Conservation (phyloP, 1,140 invertebrate species). For the Drosophila nigrodunni region DNA sequence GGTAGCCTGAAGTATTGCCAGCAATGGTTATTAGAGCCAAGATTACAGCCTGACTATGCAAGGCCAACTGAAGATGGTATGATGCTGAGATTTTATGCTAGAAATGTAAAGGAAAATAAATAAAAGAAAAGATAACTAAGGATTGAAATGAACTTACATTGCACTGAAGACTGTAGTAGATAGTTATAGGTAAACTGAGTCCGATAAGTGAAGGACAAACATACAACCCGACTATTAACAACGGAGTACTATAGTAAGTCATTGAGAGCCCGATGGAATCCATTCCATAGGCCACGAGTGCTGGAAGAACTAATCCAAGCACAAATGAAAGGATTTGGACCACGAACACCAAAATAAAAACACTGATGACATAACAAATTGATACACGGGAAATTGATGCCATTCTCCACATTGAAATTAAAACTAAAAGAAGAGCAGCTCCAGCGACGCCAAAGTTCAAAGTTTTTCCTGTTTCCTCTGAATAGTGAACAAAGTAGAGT, state of each 20-base stretch:
- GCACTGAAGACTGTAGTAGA: constrained; percentile 75
- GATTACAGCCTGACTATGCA: constrained; percentile 66
- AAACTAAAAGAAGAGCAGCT: constrained; percentile 82
- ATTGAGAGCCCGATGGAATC: constrained; percentile 85
- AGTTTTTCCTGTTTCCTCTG: constrained; percentile 85
- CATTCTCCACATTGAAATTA: constrained; percentile 73
- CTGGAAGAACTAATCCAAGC: constrained; percentile 85
- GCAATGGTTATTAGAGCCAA: constrained; percentile 41
- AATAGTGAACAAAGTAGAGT: constrained; percentile 88
- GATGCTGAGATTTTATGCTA: constrained; percentile 51
- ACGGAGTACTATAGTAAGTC: constrained; percentile 89
- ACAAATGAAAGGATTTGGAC: constrained; percentile 60
- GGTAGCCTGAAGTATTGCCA: constrained; percentile 46
- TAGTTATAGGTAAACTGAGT: constrained; percentile 45
- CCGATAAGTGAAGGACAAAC: constrained; percentile 56
- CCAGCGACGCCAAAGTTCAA: constrained; percentile 86
- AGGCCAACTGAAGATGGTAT: constrained; percentile 50
- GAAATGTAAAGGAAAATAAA: not conserved
- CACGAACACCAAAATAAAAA: constrained; percentile 51
- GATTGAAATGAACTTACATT: not conserved
- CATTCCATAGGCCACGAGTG: constrained; percentile 84
- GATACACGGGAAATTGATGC: constrained; percentile 35
- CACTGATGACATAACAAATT: constrained; percentile 26
- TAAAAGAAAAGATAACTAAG: too few species aligned
- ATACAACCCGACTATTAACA: constrained; percentile 87